These are phyloP conservation scores for Dorcus hopei DNA, from an alignment of 2,888 invertebrate genomes.

Conservation along the genomic window DNA sequence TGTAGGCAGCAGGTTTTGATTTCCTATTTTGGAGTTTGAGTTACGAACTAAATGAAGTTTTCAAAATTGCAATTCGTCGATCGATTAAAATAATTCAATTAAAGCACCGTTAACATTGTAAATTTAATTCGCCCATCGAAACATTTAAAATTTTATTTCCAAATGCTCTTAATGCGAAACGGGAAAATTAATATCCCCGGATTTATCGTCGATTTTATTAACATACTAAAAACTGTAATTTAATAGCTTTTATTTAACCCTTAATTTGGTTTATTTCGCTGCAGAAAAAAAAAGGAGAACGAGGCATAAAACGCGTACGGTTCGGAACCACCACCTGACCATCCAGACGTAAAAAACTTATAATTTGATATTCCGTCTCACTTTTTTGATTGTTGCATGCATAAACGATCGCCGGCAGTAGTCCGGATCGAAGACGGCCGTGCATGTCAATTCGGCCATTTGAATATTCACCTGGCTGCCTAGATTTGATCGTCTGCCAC, in stretches of 20 bases:
- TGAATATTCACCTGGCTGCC: conserved; percentile 18
- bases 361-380: conserved; percentile 19
- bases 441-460: conserved; percentile 4
- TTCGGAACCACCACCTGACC: conserved; percentile 16
- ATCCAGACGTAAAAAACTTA: conserved; percentile 14
- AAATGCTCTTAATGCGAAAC: too few relatives aligned
- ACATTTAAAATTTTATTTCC: too few relatives aligned
- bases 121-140: too few relatives aligned
- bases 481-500: conserved; percentile 26
- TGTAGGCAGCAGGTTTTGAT: too few relatives aligned
- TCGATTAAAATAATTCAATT: too few relatives aligned
- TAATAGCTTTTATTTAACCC: conserved; percentile 14
- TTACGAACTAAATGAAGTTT: too few relatives aligned
- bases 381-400: conserved; percentile 30
- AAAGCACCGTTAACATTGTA: too few relatives aligned
- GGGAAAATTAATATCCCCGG: background rate
- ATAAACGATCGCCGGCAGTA: conserved; percentile 32
- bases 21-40: too few relatives aligned
- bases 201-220: conserved; percentile 16
- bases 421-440: conserved; percentile 17
- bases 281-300: conserved; percentile 4
- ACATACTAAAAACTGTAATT: conserved; percentile 20
- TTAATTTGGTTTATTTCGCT: conserved; percentile 15
- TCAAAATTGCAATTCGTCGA: too few relatives aligned
- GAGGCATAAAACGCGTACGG: conserved; percentile 7